Percentiles rank a stretch among this genome's conserved stretches.
phyloP scores from a whole-genome alignment of 2,797 vertebrate species.

The Hafferia zeledoni region DNA sequence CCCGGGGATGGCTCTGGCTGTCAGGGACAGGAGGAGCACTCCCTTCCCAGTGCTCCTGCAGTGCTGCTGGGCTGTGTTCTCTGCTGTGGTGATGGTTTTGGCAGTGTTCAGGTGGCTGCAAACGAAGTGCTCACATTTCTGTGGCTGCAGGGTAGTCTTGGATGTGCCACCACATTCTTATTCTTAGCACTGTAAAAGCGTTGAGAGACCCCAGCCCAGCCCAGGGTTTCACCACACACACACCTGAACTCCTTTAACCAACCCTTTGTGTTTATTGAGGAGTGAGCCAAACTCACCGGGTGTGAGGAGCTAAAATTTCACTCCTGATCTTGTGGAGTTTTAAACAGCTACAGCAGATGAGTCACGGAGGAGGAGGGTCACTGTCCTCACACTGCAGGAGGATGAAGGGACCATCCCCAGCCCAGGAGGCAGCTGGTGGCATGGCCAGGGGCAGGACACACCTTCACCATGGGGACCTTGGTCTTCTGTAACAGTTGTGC shows the following conservation, averaged over 20 bases:
- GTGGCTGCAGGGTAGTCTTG: constrained; percentile 2
- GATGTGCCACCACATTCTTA: constrained; percentile 8
- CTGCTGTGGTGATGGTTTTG: not conserved
- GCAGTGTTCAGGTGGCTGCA: not conserved
- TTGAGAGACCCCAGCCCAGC: not conserved
- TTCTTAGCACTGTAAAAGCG: constrained; percentile 18
- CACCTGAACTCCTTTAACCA: constrained; percentile 28
- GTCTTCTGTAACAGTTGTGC: not conserved
- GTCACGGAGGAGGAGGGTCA: not conserved
- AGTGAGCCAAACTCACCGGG: not conserved
- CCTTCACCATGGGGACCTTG: not conserved
- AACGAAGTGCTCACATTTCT: not conserved
- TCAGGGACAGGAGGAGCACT: not conserved
- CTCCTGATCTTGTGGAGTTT: not conserved
- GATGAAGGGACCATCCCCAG: not conserved
- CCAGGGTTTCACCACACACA: not conserved
- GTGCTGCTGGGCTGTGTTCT: not conserved
- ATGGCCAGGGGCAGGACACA: not conserved
- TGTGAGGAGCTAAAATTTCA: constrained; percentile 17
- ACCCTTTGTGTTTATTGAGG: not conserved
- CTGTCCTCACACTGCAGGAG: not conserved
- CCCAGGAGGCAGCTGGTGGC: not conserved
- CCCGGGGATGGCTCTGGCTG: not conserved
- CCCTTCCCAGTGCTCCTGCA: not conserved
- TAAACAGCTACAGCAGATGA: not conserved